Evolutionary conservation across 1,140 invertebrate genomes (phyloP).

Genomic region (Alviniconcha marisindica): DNA sequence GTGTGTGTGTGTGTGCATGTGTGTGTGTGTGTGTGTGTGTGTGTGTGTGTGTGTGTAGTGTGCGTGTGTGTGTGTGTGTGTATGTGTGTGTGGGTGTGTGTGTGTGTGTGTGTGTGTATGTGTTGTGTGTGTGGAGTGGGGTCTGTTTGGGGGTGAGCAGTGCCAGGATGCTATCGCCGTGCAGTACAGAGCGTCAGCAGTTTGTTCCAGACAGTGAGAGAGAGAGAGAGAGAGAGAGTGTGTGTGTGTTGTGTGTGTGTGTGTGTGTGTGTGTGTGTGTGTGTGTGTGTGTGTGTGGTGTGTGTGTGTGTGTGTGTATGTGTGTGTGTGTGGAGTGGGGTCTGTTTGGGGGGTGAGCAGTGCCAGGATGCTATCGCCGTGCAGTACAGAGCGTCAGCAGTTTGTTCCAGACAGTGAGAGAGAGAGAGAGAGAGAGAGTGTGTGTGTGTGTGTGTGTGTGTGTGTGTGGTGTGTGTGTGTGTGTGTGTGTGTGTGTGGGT

Average conservation of each 20-base stretch:
- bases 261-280: not conserved
- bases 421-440: too few species aligned
- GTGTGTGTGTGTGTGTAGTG: too few species aligned
- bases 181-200: not conserved
- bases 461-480: not conserved
- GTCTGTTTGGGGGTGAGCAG: too few species aligned
- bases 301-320: not conserved
- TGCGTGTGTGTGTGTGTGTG: too few species aligned
- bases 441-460: not conserved
- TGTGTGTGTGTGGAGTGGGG: too few species aligned
- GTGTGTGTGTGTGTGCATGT: too few species aligned
- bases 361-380: constrained; percentile 36
- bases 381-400: not conserved
- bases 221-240: not conserved
- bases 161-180: constrained; percentile 37
- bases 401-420: too few species aligned
- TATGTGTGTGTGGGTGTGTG: too few species aligned
- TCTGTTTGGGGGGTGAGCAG: too few species aligned
- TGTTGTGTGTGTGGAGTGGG: too few species aligned
- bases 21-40: too few species aligned
- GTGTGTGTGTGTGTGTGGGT: not conserved
- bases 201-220: not conserved
- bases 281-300: not conserved
- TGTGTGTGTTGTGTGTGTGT: not conserved
- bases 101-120: too few species aligned